phyloP scores from a whole-genome alignment of 1,140 invertebrate species.

The Rhagoletis pomonella region DNA sequence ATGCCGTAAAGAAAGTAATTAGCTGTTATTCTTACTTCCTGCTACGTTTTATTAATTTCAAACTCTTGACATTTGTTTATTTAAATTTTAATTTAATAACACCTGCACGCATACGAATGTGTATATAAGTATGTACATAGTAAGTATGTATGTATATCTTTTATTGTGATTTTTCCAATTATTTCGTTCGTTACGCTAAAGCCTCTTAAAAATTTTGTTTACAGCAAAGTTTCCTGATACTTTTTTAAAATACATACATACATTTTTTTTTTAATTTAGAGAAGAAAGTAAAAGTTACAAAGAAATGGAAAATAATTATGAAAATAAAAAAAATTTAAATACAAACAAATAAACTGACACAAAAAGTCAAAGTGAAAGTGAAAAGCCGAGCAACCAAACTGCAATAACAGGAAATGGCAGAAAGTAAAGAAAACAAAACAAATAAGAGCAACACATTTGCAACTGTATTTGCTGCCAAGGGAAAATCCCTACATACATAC shows the following conservation, averaged over 20 bases:
- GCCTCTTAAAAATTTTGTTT: slow-evolving; percentile 27
- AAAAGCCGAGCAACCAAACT: neutral
- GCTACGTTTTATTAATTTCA: neutral
- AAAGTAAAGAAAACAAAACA: neutral
- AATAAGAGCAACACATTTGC: slow-evolving; percentile 5
- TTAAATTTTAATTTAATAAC: neutral
- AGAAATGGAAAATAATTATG: slow-evolving; percentile 22
- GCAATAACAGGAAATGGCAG: neutral
- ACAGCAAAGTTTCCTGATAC: slow-evolving; percentile 14
- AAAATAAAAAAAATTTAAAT: neutral
- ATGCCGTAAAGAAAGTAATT: too few relatives aligned
- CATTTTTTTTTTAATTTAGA: neutral
- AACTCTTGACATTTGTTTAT: neutral
- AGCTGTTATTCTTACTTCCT: too few relatives aligned
- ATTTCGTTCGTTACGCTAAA: neutral
- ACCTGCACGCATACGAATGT: too few relatives aligned
- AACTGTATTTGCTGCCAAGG: neutral
- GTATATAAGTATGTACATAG: too few relatives aligned
- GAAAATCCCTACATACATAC: neutral
- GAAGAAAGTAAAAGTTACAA: neutral
- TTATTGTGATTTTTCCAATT: neutral
- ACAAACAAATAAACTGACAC: slow-evolving; percentile 34
- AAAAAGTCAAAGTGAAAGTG: slow-evolving; percentile 33
- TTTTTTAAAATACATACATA: neutral
- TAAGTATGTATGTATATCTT: too few relatives aligned